Conservation (phyloP, 2,113 vertebrate genomes). For the Mixornis gularis region DNA sequence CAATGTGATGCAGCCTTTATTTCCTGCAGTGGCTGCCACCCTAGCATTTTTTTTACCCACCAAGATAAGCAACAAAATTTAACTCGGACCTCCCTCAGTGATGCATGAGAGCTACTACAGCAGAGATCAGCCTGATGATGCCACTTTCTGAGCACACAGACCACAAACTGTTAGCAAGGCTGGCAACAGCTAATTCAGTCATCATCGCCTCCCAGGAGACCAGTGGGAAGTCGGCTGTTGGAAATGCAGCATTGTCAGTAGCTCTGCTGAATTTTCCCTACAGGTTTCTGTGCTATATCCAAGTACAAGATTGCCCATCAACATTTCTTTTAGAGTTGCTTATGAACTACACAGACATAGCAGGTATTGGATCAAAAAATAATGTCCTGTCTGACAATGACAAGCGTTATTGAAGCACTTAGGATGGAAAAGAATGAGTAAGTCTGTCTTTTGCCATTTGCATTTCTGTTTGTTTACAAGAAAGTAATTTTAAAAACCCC, state of each 20-base stretch:
- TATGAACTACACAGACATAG: neutral
- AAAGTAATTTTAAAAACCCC: neutral
- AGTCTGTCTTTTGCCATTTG: neutral
- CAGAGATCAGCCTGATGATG: neutral
- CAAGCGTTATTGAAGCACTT: neutral
- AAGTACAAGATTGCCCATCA: neutral
- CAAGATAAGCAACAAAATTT: neutral
- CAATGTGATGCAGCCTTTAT: neutral
- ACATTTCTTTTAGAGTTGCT: neutral
- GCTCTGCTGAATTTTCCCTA: neutral
- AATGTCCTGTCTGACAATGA: neutral
- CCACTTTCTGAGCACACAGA: neutral
- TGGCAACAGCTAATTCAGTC: neutral
- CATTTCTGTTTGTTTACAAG: neutral
- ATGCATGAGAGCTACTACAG: neutral
- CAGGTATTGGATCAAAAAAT: neutral
- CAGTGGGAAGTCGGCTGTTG: neutral
- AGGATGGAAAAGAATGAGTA: neutral
- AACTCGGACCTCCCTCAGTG: neutral
- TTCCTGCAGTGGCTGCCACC: neutral
- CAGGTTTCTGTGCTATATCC: neutral
- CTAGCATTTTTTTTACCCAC: neutral
- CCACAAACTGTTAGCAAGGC: neutral
- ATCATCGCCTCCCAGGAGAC: neutral
- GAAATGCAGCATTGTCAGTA: neutral